Evolutionary conservation across 2,113 vertebrate species (phyloP), one percentile per base, ranked within the genome.

Genomic region (Macrotis lagotis): DNA sequence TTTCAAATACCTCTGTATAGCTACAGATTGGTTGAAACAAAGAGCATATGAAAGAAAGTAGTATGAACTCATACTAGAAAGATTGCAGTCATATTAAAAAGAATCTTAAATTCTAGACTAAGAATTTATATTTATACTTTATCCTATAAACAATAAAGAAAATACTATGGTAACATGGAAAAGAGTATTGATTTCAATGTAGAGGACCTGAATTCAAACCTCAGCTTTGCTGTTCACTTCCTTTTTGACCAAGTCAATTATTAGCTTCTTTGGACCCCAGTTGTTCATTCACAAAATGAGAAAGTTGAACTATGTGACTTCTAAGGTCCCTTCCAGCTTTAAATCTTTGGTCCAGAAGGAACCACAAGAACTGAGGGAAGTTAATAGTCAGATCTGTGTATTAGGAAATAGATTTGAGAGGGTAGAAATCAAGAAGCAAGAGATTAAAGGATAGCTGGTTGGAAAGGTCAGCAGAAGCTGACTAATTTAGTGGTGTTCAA

Each of bases 1-100:
- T 93, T 90, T 93, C 55, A 44, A 51, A 59, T 50, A 88, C 55
- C 51, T 91, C 24, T 88, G 91, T 53, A 49, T 12, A 95, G 26
- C 49, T 83, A 44, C 37, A 74, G 25, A n/a, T 74, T 19, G 59
- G 37, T 74, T 74, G 37, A 37, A 74, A 74, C 59, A 83, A 44
- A 19, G 37, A 83, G 16, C n/a, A 83, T 83, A 83, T n/a, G 66
- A 74, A 74, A 19, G 66, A 74, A n/a, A 25, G n/a, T n/a, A 74
- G 31, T n/a, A 6, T 74, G 14, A 74, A 74, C 12, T n/a, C 7
- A 74, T n/a, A n/a, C 66, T 44, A 83, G 16, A 83, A 83, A 83
- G n/a, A 16, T 44, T 83, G n/a, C 14, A 83, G 1, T 83, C 19
- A 44, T 74, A 74, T 19, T 83, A 44, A 22, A 83, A 44, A 83